These are phyloP conservation scores for Amphimedon queenslandica DNA, from an alignment of 37 sponge, comb jelly and placozoan species.

Conservation along the genomic window DNA sequence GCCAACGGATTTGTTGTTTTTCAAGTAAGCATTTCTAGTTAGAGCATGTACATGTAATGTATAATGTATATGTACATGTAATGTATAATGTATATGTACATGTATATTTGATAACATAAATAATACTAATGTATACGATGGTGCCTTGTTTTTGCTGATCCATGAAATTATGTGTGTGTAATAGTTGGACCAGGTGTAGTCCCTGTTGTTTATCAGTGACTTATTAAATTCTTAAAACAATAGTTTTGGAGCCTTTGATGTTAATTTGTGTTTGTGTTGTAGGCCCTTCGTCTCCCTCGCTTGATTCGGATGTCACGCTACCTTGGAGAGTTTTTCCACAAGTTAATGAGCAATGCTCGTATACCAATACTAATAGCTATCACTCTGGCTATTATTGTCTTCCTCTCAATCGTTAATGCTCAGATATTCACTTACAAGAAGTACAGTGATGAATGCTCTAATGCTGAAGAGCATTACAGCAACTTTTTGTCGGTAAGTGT, in stretches of 20 bases:
- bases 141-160: not conserved
- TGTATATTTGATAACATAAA: too few species aligned
- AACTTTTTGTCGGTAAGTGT: constrained; percentile 17
- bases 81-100: too few species aligned
- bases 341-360: constrained; percentile 23
- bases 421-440: constrained; percentile 41
- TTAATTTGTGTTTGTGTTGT: not conserved
- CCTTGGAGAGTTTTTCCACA: constrained; percentile 20
- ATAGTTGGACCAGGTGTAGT: not conserved
- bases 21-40: constrained; percentile 10
- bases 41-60: too few species aligned
- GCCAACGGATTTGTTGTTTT: constrained; percentile 12
- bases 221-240: too few species aligned
- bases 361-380: constrained; percentile 8
- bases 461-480: constrained; percentile 19
- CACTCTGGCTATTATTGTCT: constrained; percentile 13
- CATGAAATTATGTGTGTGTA: not conserved
- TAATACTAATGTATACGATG: not conserved
- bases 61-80: too few species aligned
- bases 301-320: constrained; percentile 5
- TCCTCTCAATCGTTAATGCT: constrained; percentile 22
- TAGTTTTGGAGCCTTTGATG: too few species aligned
- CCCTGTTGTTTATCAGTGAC: too few species aligned
- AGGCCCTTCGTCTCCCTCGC: constrained; percentile 43
- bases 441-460: not conserved